Evolutionary conservation across 2,113 vertebrate genomes (phyloP).

Genomic region (Ceratotherium simum): DNA sequence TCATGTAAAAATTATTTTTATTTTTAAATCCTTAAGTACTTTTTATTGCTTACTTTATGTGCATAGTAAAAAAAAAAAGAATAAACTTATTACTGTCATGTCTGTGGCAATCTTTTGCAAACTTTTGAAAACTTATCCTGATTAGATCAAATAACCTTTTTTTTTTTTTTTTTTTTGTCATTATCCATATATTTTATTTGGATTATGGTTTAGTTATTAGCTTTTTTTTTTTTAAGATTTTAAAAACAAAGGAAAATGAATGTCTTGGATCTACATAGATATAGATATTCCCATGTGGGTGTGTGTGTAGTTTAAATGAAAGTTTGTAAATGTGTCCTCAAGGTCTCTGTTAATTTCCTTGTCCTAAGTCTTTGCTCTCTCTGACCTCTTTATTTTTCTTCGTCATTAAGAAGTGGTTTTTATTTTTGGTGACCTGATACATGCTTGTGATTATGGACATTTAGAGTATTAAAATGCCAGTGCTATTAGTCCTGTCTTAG

Average conservation of each 20-base stretch:
- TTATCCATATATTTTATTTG: background rate
- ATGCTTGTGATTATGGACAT: background rate
- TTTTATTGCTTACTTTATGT: background rate
- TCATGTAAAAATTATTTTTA: conserved; percentile 3
- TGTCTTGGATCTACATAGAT: background rate
- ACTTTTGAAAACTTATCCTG: background rate
- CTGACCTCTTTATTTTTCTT: background rate
- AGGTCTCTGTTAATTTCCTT: background rate
- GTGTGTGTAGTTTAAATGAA: background rate
- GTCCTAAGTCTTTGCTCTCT: background rate
- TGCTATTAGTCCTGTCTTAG: background rate
- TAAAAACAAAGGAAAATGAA: background rate
- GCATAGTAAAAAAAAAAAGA: background rate
- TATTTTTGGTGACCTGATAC: background rate
- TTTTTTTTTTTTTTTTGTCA: too few species aligned
- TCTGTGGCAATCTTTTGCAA: conserved; percentile 2
- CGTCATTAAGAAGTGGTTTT: background rate
- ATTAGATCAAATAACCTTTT: background rate
- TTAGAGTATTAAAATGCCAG: background rate
- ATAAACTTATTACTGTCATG: background rate
- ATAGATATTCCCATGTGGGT: background rate
- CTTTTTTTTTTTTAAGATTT: background rate
- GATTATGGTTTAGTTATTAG: conserved; percentile 5
- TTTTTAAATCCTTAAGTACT: background rate
- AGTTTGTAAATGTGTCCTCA: background rate